phyloP scores from a whole-genome alignment of 2,888 invertebrate genomes.

The Pimpla rufipes region DNA sequence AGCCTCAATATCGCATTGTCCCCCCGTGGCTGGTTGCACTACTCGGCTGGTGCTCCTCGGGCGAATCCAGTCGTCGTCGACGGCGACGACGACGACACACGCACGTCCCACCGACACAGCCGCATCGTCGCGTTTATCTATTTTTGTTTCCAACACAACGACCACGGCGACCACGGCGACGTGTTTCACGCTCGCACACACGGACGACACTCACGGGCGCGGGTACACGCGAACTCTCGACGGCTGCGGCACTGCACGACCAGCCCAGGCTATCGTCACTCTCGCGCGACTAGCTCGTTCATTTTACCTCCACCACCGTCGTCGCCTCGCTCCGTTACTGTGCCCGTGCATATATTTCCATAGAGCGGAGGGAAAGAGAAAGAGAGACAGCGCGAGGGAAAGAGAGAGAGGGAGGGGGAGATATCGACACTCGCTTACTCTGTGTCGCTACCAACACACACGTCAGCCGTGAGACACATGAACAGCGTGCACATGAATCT shows the following conservation, averaged over 20 bases:
- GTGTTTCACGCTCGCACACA: conserved; percentile 8
- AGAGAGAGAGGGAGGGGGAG: not conserved
- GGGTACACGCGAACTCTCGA: conserved; percentile 22
- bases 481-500: conserved; percentile 8
- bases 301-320: not conserved
- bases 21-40: conserved; percentile 37
- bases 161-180: conserved; percentile 38
- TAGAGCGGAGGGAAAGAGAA: not conserved
- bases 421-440: not conserved
- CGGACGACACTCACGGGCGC: not conserved
- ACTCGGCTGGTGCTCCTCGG: conserved; percentile 16
- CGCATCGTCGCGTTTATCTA: conserved; percentile 76
- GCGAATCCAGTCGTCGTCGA: conserved; percentile 50
- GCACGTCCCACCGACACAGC: conserved; percentile 50
- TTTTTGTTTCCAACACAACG: conserved; percentile 75
- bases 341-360: conserved; percentile 4
- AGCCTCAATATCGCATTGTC: conserved; percentile 67
- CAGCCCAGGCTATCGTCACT: conserved; percentile 34
- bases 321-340: not conserved
- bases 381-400: not conserved
- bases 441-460: conserved; percentile 19
- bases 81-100: conserved; percentile 45
- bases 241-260: conserved; percentile 42
- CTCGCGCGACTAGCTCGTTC: not conserved
- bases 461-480: not conserved